Evolutionary conservation across 1,140 invertebrate genomes (phyloP).

Genomic region (Anoplophora glabripennis): DNA sequence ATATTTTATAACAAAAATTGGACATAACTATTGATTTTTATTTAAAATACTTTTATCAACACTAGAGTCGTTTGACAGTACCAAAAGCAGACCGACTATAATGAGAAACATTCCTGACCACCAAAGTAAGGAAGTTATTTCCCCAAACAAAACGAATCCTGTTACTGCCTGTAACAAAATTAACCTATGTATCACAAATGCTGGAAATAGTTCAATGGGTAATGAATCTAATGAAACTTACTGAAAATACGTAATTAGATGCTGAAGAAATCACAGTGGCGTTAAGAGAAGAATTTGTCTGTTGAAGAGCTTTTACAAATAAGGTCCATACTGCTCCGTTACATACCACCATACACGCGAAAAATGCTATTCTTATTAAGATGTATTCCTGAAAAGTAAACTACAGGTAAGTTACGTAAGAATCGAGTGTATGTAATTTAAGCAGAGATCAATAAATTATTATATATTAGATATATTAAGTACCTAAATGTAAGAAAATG

Average conservation of each 20-base stretch:
- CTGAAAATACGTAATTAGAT: conserved; percentile 62
- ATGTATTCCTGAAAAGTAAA: conserved; percentile 35
- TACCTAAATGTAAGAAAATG: too few relatives aligned
- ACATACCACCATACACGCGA: conserved; percentile 56
- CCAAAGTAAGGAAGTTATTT: conserved; percentile 31
- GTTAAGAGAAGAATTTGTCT: conserved; percentile 56
- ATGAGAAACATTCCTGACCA: conserved; percentile 31
- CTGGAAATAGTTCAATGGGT: neutral
- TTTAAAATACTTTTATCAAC: neutral
- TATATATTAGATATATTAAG: too few relatives aligned
- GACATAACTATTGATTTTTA: neutral
- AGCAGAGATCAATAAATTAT: too few relatives aligned
- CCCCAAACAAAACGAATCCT: conserved; percentile 34
- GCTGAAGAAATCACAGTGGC: conserved; percentile 60
- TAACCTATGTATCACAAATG: too few relatives aligned
- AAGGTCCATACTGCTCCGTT: conserved; percentile 61
- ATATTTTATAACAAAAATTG: too few relatives aligned
- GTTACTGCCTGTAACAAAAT: conserved; percentile 27
- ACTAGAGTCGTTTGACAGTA: conserved; percentile 6
- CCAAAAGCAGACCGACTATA: conserved; percentile 24
- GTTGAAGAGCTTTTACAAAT: conserved; percentile 59
- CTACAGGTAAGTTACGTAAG: too few relatives aligned
- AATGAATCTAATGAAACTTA: conserved; percentile 47
- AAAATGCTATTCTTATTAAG: conserved; percentile 45
- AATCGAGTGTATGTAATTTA: too few relatives aligned